Evolutionary conservation across 2,888 invertebrate species (phyloP).

Genomic region (Zygogramma bicolorata): DNA sequence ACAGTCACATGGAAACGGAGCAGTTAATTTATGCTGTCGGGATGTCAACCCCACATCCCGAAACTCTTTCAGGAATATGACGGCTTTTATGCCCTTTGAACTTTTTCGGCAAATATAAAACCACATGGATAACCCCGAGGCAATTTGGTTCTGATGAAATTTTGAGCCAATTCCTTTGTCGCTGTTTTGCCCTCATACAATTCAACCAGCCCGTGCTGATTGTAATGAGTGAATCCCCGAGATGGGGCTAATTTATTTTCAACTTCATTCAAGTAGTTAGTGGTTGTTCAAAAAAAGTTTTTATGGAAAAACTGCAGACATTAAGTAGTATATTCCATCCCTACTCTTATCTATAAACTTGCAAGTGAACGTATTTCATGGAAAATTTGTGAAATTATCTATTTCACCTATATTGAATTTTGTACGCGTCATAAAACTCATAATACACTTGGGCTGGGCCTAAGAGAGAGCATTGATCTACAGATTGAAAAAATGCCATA

Average conservation of each 20-base stretch:
- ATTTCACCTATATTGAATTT: too few species aligned
- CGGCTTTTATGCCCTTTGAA: conserved; percentile 30
- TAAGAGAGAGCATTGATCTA: too few species aligned
- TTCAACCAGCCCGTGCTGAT: background rate
- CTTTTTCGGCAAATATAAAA: conserved; percentile 32
- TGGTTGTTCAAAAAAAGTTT: too few species aligned
- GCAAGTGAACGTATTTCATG: too few species aligned
- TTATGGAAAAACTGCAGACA: too few species aligned
- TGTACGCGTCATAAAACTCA: too few species aligned
- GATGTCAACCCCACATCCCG: conserved; percentile 24
- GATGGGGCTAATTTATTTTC: background rate
- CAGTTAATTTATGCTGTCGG: conserved; percentile 22
- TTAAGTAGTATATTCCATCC: too few species aligned
- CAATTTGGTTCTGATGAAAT: background rate
- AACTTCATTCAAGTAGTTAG: background rate
- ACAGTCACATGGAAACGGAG: background rate
- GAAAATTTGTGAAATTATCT: too few species aligned
- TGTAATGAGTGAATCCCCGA: background rate
- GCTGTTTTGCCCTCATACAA: background rate
- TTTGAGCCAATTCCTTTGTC: background rate
- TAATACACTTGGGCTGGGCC: too few species aligned
- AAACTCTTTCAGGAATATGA: conserved; percentile 26
- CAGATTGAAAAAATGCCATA: too few species aligned
- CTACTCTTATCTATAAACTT: too few species aligned
- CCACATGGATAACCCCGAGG: background rate